Conservation (phyloP, 2,888 invertebrate genomes). For the Ichneumon xanthorius region DNA sequence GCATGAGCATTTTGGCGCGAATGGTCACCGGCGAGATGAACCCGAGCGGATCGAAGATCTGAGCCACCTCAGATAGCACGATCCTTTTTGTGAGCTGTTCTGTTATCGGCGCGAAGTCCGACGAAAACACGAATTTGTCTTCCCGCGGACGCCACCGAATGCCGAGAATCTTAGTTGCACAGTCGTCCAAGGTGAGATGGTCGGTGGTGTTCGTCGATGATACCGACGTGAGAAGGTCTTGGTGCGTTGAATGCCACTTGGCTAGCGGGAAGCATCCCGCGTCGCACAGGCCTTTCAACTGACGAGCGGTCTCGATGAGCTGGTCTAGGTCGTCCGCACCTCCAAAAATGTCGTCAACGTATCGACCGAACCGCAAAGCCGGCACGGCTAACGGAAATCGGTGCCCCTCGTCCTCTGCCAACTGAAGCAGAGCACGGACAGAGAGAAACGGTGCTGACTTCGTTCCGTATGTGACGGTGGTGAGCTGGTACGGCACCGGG, state of each 20-base stretch:
- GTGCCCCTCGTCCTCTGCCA: constrained; percentile 48
- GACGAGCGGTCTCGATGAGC: constrained; percentile 34
- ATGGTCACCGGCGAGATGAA: constrained; percentile 57
- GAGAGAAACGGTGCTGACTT: constrained; percentile 58
- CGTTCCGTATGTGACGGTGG: constrained; percentile 12
- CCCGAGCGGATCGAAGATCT: constrained; percentile 62
- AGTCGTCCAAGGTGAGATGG: constrained; percentile 48
- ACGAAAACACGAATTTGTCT: constrained; percentile 32
- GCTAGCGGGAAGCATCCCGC: constrained; percentile 57
- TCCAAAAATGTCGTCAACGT: constrained; percentile 61
- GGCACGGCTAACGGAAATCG: constrained; percentile 41
- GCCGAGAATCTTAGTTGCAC: constrained; percentile 56
- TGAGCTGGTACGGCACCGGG: no score
- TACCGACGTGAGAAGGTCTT: not conserved
- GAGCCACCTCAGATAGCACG: constrained; percentile 50
- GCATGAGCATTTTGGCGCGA: constrained; percentile 59
- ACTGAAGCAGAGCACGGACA: constrained; percentile 21
- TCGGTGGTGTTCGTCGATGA: not conserved
- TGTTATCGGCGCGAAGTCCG: not conserved
- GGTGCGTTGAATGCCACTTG: constrained; percentile 50
- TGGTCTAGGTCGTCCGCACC: constrained; percentile 43
- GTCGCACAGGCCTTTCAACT: constrained; percentile 39
- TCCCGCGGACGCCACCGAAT: constrained; percentile 41
- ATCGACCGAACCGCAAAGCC: constrained; percentile 28
- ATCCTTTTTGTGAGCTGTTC: constrained; percentile 42